phyloP scores from a whole-genome alignment of 2,113 vertebrate species.

The Mustela nigripes region DNA sequence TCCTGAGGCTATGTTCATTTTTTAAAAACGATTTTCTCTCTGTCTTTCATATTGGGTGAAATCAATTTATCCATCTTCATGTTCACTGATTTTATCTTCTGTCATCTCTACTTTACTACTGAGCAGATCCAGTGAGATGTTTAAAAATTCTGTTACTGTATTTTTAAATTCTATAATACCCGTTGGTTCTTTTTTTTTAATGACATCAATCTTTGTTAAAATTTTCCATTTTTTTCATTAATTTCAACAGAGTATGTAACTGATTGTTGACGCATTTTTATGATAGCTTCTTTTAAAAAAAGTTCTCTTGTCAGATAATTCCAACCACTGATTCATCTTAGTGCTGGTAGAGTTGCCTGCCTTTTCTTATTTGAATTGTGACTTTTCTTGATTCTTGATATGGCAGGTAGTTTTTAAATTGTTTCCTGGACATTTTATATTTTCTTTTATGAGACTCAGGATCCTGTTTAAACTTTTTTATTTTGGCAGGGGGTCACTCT shows the following conservation, averaged over 20 bases:
- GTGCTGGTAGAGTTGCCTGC: not conserved
- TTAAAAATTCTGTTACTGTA: not conserved
- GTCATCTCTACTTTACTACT: not conserved
- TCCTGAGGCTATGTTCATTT: not conserved
- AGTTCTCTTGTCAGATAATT: conserved; percentile 37
- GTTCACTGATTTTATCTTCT: not conserved
- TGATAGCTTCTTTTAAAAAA: not conserved
- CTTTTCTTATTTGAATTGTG: conserved; percentile 54
- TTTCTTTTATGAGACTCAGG: not conserved
- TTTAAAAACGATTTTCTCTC: not conserved
- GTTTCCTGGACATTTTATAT: conserved; percentile 24
- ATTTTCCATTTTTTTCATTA: conserved; percentile 32
- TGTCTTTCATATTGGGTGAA: not conserved
- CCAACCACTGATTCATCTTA: conserved; percentile 45
- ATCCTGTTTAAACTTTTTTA: not conserved
- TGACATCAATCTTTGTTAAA: conserved; percentile 28
- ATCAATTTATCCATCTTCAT: not conserved
- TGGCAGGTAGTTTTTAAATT: conserved; percentile 23
- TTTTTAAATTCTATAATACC: not conserved
- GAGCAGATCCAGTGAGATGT: not conserved
- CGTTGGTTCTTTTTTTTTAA: not conserved
- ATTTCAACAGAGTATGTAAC: conserved; percentile 15
- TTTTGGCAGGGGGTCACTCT: not conserved
- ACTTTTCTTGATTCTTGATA: conserved; percentile 47
- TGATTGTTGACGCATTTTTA: conserved; percentile 29